Evolutionary conservation across 2,888 invertebrate genomes (phyloP), one percentile per base, ranked within the genome.

Genomic region (Parnassius mnemosyne): DNA sequence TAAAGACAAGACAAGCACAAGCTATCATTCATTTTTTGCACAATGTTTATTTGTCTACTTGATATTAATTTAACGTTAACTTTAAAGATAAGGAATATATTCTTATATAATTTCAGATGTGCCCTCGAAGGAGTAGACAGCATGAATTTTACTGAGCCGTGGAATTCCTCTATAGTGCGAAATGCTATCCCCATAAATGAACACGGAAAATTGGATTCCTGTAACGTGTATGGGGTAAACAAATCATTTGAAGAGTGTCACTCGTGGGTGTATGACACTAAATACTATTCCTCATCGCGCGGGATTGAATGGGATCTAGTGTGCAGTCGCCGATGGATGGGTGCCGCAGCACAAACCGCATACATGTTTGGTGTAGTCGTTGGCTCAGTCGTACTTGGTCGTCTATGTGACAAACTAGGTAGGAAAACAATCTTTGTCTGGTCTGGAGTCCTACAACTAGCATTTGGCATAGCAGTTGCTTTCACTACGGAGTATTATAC

Each of bases 251-350:
- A 78, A 46, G 69, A 73, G 49, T 93, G 93, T 73, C 69, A 80
- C 9, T 83, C 92, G 0, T 97, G 95, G 93, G 93, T 95, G 0
- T 97, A 95, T 79, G 95, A 97, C 75, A 92, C 92, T 2, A 95
- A 94, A 1, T 96, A 95, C 77, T 95, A 94, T 73, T 85, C 93
- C 63, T 94, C 95, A 0, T 95, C 96, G 0, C 93, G 95, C 42
- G 95, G 94, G 2, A 95, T 96, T 43, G 96, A 97, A 81, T 97
- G 96, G 97, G 86, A 95, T 78, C 94, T 97, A 64, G 96, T 97
- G 0, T 97, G 97, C 79, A 93, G 93, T 66, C 89, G 92, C 49
- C 92, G 96, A 53, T 97, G 97, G 96, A 95, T 96, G 94, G 95
- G 96, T 2, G 95, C 97, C 1, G 83, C 95, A 1, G 95, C 96